These are phyloP conservation scores for Drosophila arizonae DNA, from an alignment of 1,140 invertebrate species.

Conservation along the genomic window DNA sequence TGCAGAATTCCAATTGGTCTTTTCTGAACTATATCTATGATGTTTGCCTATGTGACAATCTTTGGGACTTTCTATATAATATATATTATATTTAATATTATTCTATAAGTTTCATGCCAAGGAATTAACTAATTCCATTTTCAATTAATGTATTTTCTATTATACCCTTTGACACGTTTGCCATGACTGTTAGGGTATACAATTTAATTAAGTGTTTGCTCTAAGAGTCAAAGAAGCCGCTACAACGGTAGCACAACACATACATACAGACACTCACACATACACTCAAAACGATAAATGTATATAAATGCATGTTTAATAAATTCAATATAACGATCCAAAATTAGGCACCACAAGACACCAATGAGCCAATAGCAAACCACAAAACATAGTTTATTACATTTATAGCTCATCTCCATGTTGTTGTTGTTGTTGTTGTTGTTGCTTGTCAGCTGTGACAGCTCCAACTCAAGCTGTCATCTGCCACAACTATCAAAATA, in stretches of 20 bases:
- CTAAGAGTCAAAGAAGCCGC: slow-evolving; percentile 61
- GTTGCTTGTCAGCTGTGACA: slow-evolving; percentile 24
- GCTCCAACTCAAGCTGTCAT: slow-evolving; percentile 33
- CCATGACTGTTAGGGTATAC: slow-evolving; percentile 42
- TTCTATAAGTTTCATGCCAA: no score
- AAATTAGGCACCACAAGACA: slow-evolving; percentile 53
- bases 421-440: slow-evolving; percentile 12
- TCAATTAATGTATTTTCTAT: not conserved
- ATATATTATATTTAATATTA: no score
- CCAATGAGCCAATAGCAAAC: slow-evolving; percentile 36
- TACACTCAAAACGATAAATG: slow-evolving; percentile 4
- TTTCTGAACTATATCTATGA: no score
- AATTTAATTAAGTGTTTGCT: slow-evolving; percentile 76
- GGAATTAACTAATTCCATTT: no score
- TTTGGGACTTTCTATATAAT: no score
- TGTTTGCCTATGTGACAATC: no score
- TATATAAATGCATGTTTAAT: slow-evolving; percentile 43
- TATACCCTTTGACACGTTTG: not conserved
- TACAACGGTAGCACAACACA: slow-evolving; percentile 41
- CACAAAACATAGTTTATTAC: slow-evolving; percentile 74
- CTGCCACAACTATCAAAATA: slow-evolving; percentile 36
- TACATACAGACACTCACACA: slow-evolving; percentile 10
- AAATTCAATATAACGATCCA: slow-evolving; percentile 67
- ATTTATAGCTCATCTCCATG: slow-evolving; percentile 25
- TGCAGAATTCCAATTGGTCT: no score